Conservation (phyloP, 2,888 invertebrate species). For the Heliconius cydno region DNA sequence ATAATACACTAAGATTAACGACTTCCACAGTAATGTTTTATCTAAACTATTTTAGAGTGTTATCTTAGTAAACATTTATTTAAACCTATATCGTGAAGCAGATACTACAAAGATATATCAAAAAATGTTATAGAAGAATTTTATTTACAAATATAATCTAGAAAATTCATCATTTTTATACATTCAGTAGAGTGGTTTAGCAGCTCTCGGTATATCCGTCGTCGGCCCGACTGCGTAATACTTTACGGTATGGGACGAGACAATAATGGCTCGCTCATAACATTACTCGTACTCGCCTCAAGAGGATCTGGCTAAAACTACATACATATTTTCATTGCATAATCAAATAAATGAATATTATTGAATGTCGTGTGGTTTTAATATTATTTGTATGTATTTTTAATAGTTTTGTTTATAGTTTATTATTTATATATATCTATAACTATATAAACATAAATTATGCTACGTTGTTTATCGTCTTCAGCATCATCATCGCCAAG, state of each 20-base stretch:
- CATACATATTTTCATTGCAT: constrained; percentile 30
- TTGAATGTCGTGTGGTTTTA: neutral
- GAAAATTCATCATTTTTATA: neutral
- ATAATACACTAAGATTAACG: constrained; percentile 59
- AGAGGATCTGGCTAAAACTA: constrained; percentile 56
- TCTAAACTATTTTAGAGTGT: constrained; percentile 21
- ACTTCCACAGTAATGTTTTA: constrained; percentile 42
- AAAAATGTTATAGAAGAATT: neutral
- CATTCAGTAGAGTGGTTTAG: constrained; percentile 55
- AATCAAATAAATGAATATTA: constrained; percentile 19
- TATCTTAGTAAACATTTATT: constrained; percentile 7
- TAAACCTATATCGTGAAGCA: neutral
- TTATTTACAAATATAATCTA: neutral
- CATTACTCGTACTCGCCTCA: constrained; percentile 80
- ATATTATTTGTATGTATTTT: neutral
- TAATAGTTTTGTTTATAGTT: neutral
- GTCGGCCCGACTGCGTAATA: constrained; percentile 80
- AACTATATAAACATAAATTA: neutral
- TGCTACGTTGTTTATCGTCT: neutral
- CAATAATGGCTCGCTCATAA: constrained; percentile 84
- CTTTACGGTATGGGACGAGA: constrained; percentile 84
- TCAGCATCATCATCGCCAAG: too few species aligned
- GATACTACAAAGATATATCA: neutral
- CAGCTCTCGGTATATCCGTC: constrained; percentile 72
- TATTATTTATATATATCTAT: neutral